phyloP scores from a whole-genome alignment of 2,113 vertebrate species.

The Rhinopomastus cyanomelas region DNA sequence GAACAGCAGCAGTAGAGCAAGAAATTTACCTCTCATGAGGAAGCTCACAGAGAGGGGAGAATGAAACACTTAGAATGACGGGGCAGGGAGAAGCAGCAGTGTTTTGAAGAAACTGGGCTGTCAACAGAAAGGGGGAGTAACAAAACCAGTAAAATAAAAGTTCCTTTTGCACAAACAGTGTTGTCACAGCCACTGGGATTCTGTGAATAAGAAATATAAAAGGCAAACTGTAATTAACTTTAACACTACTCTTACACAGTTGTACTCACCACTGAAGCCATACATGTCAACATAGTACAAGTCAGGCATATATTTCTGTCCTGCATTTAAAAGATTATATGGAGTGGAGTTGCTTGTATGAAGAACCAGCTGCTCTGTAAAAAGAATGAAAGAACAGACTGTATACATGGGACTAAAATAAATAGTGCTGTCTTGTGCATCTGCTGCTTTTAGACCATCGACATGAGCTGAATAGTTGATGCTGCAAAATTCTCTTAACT shows the following conservation, averaged over 20 bases:
- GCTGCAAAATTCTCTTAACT: not conserved
- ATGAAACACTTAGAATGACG: not conserved
- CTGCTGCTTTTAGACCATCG: not conserved
- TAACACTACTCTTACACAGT: not conserved
- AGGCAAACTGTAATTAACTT: not conserved
- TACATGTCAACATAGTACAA: not conserved
- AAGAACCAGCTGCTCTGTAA: conserved; percentile 9
- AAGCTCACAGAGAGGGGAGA: not conserved
- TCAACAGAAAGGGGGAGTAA: not conserved
- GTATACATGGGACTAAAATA: conserved; percentile 12
- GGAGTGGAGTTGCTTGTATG: not conserved
- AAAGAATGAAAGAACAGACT: not conserved
- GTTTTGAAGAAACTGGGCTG: not conserved
- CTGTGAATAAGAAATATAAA: not conserved
- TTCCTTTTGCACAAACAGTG: not conserved
- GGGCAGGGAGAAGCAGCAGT: not conserved
- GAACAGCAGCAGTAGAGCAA: not conserved
- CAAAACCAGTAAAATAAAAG: not conserved
- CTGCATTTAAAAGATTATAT: not conserved
- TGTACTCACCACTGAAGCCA: not conserved
- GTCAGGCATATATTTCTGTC: not conserved
- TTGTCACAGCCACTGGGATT: not conserved
- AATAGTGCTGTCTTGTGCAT: conserved; percentile 11
- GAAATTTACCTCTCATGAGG: not conserved
- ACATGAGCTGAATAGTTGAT: not conserved